A percentile compares a stretch with the other conserved stretches of the same genome.
Evolutionary conservation across 2,888 invertebrate species (phyloP).

Genomic region (Callyntrura guangdongensis): DNA sequence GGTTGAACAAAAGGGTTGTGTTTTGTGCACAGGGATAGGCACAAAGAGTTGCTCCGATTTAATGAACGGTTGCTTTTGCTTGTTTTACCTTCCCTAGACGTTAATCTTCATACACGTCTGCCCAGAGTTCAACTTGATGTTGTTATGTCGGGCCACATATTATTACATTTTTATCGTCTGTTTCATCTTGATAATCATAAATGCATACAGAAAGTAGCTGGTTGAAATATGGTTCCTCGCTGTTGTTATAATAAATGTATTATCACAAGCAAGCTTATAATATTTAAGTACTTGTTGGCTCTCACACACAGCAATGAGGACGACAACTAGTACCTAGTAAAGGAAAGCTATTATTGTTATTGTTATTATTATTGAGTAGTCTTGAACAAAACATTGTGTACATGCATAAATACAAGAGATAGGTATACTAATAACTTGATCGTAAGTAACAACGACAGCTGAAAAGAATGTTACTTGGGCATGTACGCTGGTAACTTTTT

Average conservation of each 20-base stretch:
- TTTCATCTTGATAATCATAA: constrained; percentile 10
- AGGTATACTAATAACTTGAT: neutral
- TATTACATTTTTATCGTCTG: neutral
- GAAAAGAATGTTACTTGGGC: neutral
- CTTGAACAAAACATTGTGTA: neutral
- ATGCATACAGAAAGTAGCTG: neutral
- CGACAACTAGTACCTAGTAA: neutral
- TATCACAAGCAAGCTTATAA: too few relatives aligned
- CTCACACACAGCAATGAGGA: too few relatives aligned
- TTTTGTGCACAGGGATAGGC: too few relatives aligned
- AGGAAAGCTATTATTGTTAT: neutral
- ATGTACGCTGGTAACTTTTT: constrained; percentile 29
- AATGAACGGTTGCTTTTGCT: constrained; percentile 41
- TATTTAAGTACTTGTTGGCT: too few relatives aligned
- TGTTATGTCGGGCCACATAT: neutral
- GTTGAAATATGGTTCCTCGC: neutral
- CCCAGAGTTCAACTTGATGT: too few relatives aligned
- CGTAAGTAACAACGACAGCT: neutral
- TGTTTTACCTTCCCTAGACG: neutral
- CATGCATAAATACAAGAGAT: too few relatives aligned
- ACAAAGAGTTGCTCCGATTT: constrained; percentile 53
- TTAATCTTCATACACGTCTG: neutral
- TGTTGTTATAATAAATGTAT: neutral
- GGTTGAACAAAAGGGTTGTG: too few relatives aligned
- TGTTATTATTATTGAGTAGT: constrained; percentile 19